phyloP scores from a whole-genome alignment of 2,888 invertebrate species.

The Ectemnius cavifrons region DNA sequence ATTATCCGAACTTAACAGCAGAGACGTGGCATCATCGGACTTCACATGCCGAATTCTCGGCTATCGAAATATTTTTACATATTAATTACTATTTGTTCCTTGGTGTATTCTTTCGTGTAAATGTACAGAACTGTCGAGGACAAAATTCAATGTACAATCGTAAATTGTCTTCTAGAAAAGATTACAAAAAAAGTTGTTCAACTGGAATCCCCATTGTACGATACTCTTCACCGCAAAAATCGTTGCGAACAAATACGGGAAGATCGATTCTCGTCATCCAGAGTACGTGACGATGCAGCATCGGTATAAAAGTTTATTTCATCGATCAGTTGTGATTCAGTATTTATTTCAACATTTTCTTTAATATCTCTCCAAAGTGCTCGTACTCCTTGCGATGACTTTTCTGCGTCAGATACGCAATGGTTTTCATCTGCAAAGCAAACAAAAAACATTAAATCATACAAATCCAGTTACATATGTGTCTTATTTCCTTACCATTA shows the following conservation, averaged over 20 bases:
- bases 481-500: slow-evolving; percentile 71
- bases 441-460: slow-evolving; percentile 1
- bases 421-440: slow-evolving; percentile 66
- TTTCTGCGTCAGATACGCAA: slow-evolving; percentile 71
- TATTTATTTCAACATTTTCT: slow-evolving; percentile 63
- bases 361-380: slow-evolving; percentile 69
- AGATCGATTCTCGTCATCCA: background rate
- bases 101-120: slow-evolving; percentile 7
- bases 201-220: slow-evolving; percentile 10
- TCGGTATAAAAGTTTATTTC: background rate
- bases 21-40: background rate
- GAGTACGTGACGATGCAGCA: background rate
- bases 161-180: slow-evolving; percentile 36
- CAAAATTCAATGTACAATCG: slow-evolving; percentile 32
- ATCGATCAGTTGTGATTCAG: background rate
- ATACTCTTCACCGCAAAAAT: slow-evolving; percentile 4
- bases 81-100: too few relatives aligned
- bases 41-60: background rate
- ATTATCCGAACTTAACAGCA: background rate
- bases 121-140: slow-evolving; percentile 5
- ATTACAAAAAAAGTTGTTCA: slow-evolving; percentile 32
- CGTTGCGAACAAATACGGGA: slow-evolving; percentile 1
- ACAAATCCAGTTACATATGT: background rate
- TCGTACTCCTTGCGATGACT: slow-evolving; percentile 67
- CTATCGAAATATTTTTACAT: too few relatives aligned